Percentiles rank a stretch among this genome's conserved stretches.
Conservation (phyloP, 2,888 invertebrate genomes). For the Chrysolina oricalcia region DNA sequence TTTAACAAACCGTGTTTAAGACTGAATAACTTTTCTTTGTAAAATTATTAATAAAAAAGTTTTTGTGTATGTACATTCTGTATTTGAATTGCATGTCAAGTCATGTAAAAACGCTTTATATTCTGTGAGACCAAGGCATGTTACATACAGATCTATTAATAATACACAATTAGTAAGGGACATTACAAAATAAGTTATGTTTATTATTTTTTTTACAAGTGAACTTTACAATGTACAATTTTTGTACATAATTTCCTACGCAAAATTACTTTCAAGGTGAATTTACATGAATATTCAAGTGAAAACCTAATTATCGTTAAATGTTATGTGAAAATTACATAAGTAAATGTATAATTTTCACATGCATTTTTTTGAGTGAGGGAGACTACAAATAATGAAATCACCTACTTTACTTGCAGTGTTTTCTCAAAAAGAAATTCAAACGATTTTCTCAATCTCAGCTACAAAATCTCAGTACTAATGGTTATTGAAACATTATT, state of each 20-base stretch:
- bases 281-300: neutral
- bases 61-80: no score
- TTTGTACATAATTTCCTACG: neutral
- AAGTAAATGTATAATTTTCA: neutral
- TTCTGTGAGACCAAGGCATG: neutral
- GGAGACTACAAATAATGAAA: no score
- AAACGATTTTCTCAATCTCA: no score
- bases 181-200: neutral
- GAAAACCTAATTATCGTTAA: neutral
- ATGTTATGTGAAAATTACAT: constrained; percentile 1
- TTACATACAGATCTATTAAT: neutral
- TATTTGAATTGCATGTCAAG: neutral
- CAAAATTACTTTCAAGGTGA: neutral
- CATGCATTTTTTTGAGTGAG: neutral
- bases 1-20: no score
- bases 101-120: neutral
- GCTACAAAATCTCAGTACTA: no score
- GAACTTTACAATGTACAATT: neutral
- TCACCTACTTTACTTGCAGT: no score
- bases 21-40: no score
- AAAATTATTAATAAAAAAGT: no score
- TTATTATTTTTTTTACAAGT: neutral
- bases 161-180: neutral
- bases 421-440: no score
- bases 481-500: no score